Conservation (phyloP, 2,797 vertebrate genomes). For the Lepilemur ruficaudatus region DNA sequence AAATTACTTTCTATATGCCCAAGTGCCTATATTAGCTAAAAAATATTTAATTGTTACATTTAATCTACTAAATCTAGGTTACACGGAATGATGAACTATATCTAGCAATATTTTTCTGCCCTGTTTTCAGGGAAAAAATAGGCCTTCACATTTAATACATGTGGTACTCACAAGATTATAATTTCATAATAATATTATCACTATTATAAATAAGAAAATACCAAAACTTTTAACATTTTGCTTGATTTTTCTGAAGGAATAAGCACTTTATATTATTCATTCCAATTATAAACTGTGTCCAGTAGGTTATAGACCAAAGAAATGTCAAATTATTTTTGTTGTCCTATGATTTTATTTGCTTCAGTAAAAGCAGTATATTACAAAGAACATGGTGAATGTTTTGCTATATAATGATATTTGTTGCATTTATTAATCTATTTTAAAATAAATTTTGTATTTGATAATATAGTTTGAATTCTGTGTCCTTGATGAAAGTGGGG, state of each 20-base stretch:
- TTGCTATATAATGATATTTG: not conserved
- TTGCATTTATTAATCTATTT: slow-evolving; percentile 24
- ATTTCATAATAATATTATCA: not conserved
- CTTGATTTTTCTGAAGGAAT: not conserved
- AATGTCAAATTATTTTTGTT: slow-evolving; percentile 11
- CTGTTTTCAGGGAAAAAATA: slow-evolving; percentile 17
- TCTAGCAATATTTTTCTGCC: slow-evolving; percentile 41
- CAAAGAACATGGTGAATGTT: not conserved
- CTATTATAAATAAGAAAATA: slow-evolving; percentile 39
- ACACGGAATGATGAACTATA: slow-evolving; percentile 39
- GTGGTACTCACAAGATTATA: slow-evolving; percentile 21
- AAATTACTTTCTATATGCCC: not conserved
- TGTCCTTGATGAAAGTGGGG: not conserved
- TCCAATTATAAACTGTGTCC: not conserved
- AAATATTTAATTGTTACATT: not conserved
- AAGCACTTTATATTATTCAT: slow-evolving; percentile 22
- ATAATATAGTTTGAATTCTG: not conserved
- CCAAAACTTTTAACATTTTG: not conserved
- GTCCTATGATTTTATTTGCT: slow-evolving; percentile 43
- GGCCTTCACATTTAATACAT: not conserved
- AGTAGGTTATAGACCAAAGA: not conserved
- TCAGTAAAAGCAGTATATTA: not conserved
- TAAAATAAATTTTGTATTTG: not conserved
- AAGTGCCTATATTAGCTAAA: slow-evolving; percentile 22
- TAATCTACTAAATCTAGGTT: slow-evolving; percentile 28